phyloP scores from a whole-genome alignment of 1,140 invertebrate species.

The Berghia stephanieae region DNA sequence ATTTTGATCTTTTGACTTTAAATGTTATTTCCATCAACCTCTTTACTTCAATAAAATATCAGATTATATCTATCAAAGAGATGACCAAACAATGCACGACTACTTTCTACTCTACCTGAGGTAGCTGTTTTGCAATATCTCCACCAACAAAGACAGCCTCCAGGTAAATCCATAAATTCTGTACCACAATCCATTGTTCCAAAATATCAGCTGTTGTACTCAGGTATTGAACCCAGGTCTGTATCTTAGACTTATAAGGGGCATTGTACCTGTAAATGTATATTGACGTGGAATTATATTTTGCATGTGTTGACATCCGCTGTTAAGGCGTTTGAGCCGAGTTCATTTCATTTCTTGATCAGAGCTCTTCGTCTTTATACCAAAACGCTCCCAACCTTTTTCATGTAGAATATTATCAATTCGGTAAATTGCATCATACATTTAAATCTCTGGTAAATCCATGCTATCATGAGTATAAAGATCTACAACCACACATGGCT shows the following conservation, averaged over 20 bases:
- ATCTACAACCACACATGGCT: too few relatives aligned
- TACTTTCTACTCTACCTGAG: conserved; percentile 70
- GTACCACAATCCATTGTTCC: conserved; percentile 65
- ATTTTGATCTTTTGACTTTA: too few relatives aligned
- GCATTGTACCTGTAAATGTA: conserved; percentile 64
- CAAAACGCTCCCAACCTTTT: not conserved
- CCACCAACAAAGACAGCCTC: conserved; percentile 68
- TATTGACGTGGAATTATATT: conserved; percentile 1
- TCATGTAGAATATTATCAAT: not conserved
- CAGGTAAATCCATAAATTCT: conserved; percentile 67
- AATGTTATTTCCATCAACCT: too few relatives aligned
- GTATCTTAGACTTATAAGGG: conserved; percentile 66
- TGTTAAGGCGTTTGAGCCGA: not conserved
- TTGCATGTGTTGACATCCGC: too few relatives aligned
- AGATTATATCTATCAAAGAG: too few relatives aligned
- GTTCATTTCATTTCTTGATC: not conserved
- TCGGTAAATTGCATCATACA: not conserved
- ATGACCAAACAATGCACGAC: not conserved
- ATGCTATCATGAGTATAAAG: too few relatives aligned
- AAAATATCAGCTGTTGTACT: conserved; percentile 64
- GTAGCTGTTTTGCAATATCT: conserved; percentile 68
- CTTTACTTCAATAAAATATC: too few relatives aligned
- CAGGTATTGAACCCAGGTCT: conserved; percentile 64
- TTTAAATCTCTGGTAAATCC: not conserved
- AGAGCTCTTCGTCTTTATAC: not conserved